Percentiles rank a stretch among this genome's conserved stretches.
Conservation (phyloP, 1,140 invertebrate species). For the Lithobius niger region DNA sequence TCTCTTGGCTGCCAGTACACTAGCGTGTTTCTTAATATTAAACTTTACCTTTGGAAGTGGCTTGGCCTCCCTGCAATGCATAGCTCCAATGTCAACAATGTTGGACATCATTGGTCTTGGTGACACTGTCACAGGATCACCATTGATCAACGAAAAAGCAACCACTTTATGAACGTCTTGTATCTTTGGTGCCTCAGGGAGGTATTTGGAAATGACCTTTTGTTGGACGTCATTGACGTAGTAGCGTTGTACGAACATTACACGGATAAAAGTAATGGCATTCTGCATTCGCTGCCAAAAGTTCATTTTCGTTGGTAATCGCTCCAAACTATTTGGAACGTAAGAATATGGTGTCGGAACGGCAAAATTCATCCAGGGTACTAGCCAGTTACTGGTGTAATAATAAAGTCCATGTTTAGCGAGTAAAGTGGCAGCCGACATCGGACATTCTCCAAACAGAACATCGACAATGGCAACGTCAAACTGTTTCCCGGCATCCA, state of each 20-base stretch:
- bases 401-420: conserved; percentile 15
- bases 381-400: no score
- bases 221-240: not conserved
- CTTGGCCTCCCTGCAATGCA: conserved; percentile 3
- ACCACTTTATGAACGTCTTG: not conserved
- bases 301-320: not conserved
- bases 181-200: not conserved
- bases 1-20: no score
- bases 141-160: not conserved
- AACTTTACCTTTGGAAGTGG: conserved; percentile 3
- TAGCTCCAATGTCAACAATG: not conserved
- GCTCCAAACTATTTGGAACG: not conserved
- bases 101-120: not conserved
- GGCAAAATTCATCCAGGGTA: no score
- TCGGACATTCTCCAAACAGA: not conserved
- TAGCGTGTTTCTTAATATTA: no score
- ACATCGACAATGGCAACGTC: not conserved
- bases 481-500: not conserved
- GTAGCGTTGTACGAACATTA: not conserved
- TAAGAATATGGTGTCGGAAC: not conserved
- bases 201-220: not conserved
- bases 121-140: not conserved
- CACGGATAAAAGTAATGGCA: not conserved
- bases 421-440: not conserved
- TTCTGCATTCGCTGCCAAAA: not conserved